These are phyloP conservation scores for Anguilla megastoma DNA, from an alignment of 2,797 vertebrate genomes.

Conservation along the genomic window DNA sequence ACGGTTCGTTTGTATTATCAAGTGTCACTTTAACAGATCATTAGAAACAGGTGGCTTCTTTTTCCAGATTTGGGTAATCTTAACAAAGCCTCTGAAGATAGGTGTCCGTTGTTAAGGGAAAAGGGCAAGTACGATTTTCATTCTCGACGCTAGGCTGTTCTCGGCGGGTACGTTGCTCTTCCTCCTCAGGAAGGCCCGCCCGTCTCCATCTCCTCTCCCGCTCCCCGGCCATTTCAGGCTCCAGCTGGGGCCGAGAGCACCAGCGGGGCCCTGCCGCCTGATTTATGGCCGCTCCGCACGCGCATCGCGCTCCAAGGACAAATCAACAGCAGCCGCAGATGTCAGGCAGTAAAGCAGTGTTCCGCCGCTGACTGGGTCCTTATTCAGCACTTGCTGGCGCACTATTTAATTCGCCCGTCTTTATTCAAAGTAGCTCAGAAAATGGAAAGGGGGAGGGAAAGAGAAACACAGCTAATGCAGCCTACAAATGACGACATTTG, in stretches of 20 bases:
- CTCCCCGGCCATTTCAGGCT: slow-evolving; percentile 36
- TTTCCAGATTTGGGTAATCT: neutral
- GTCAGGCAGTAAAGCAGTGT: slow-evolving; percentile 48
- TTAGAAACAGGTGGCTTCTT: neutral
- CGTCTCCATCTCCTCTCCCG: neutral
- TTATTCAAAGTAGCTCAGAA: slow-evolving; percentile 44
- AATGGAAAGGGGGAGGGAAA: neutral
- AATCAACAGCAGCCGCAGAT: slow-evolving; percentile 51
- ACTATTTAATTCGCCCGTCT: slow-evolving; percentile 36
- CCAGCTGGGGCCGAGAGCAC: slow-evolving; percentile 37
- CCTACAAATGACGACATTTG: slow-evolving; percentile 28
- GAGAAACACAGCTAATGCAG: slow-evolving; percentile 5
- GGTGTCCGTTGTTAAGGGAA: no score
- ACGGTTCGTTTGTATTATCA: neutral
- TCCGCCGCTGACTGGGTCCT: slow-evolving; percentile 43
- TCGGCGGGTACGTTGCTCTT: neutral
- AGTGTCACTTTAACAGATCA: neutral
- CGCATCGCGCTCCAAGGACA: slow-evolving; percentile 50
- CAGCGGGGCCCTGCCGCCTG: slow-evolving; percentile 29
- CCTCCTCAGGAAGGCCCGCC: neutral
- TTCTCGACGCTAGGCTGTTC: neutral
- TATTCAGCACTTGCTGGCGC: slow-evolving; percentile 41
- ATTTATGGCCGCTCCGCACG: slow-evolving; percentile 46
- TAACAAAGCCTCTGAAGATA: neutral
- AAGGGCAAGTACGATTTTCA: neutral